phyloP scores from a whole-genome alignment of 1,140 invertebrate species.

The Pectinophora gossypiella region DNA sequence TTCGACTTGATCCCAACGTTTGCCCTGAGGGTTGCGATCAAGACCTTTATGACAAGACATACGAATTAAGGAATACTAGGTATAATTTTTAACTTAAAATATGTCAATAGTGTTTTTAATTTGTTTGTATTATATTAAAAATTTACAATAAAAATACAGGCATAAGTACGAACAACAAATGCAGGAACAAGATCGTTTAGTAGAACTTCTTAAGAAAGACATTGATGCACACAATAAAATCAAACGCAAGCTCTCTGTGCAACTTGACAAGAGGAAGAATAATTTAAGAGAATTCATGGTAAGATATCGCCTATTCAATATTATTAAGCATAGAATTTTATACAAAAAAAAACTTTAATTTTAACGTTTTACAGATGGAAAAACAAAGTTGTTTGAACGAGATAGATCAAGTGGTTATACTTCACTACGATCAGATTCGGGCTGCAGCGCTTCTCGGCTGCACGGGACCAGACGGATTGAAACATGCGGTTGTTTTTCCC shows the following conservation, averaged over 20 bases:
- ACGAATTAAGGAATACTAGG: constrained; percentile 77
- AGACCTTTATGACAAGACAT: constrained; percentile 80
- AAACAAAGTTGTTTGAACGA: constrained; percentile 68
- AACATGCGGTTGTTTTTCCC: constrained; percentile 52
- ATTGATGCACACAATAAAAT: constrained; percentile 62
- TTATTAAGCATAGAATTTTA: neutral
- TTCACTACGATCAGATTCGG: constrained; percentile 56
- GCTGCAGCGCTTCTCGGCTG: constrained; percentile 46
- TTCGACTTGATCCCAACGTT: constrained; percentile 82
- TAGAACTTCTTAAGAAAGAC: constrained; percentile 52
- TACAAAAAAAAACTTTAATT: neutral
- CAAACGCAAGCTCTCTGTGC: constrained; percentile 51
- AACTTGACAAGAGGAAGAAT: constrained; percentile 55
- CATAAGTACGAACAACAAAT: constrained; percentile 62
- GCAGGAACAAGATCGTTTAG: constrained; percentile 47
- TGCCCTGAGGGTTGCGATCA: constrained; percentile 86
- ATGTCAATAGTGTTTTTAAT: too few species aligned
- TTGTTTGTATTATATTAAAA: too few species aligned
- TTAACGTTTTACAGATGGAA: constrained; percentile 40
- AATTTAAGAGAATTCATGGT: constrained; percentile 64
- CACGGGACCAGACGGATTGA: constrained; percentile 45
- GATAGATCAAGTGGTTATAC: constrained; percentile 51
- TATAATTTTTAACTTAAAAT: constrained; percentile 32
- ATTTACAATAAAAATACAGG: too few species aligned
- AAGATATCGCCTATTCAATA: neutral